Evolutionary conservation across 2,797 vertebrate species (phyloP).

Genomic region (Cynopterus sphinx): DNA sequence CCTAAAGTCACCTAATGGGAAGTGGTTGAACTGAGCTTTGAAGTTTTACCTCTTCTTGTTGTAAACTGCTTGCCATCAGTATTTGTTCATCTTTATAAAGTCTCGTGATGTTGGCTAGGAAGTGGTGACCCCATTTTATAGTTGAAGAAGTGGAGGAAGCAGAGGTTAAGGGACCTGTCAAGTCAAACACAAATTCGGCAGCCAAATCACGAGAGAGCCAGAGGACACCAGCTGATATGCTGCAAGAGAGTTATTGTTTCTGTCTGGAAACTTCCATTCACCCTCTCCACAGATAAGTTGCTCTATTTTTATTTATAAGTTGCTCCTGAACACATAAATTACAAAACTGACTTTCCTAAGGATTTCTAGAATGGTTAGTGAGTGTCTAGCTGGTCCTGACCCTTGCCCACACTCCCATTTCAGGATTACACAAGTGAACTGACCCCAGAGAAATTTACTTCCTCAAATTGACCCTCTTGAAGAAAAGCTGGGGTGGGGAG

Average conservation of each 20-base stretch:
- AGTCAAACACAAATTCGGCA: slow-evolving; percentile 11
- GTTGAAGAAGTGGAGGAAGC: slow-evolving; percentile 50
- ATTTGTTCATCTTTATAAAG: neutral
- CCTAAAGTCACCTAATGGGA: neutral
- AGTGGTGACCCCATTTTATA: slow-evolving; percentile 46
- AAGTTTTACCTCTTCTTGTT: neutral
- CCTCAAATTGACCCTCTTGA: neutral
- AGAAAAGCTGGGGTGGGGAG: neutral
- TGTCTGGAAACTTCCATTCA: neutral
- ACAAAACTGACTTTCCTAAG: slow-evolving; percentile 21
- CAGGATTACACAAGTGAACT: neutral
- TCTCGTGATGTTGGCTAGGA: neutral
- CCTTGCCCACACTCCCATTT: neutral
- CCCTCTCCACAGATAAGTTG: neutral
- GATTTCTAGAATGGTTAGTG: neutral
- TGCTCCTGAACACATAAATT: neutral
- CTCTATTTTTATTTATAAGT: neutral
- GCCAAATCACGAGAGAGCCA: neutral
- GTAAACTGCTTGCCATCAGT: neutral
- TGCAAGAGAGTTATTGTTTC: neutral
- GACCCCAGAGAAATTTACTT: neutral
- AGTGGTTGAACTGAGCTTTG: neutral
- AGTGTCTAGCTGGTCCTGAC: neutral
- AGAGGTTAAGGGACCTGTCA: slow-evolving; percentile 34
- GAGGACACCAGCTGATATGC: neutral